A percentile compares a stretch with the other conserved stretches of the same genome.
Conservation (phyloP, 2,888 invertebrate species). For the Macrophya annulata region DNA sequence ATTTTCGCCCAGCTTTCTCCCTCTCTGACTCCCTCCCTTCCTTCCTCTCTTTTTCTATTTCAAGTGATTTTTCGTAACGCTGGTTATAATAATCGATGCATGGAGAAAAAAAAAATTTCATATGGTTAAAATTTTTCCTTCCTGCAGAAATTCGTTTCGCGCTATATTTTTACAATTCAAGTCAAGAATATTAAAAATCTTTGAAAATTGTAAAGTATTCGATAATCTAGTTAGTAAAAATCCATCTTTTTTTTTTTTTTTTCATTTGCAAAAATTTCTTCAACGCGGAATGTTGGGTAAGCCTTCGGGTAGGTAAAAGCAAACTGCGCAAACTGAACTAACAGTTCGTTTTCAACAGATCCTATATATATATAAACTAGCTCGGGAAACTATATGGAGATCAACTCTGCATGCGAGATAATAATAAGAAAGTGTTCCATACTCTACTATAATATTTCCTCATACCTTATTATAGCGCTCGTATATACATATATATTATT, state of each 20-base stretch:
- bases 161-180: not conserved
- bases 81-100: not conserved
- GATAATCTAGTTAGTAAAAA: not conserved
- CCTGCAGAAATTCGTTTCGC: not conserved
- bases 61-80: not conserved
- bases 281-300: constrained; percentile 29
- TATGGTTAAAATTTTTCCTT: not conserved
- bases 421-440: constrained; percentile 40
- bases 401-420: constrained; percentile 27
- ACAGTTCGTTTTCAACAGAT: constrained; percentile 31
- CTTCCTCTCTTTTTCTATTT: not conserved
- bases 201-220: not conserved
- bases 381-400: constrained; percentile 16
- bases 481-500: not conserved
- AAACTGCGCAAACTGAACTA: constrained; percentile 16
- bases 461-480: not conserved
- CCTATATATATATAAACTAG: constrained; percentile 18
- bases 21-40: not conserved
- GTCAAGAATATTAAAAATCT: not conserved
- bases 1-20: not conserved
- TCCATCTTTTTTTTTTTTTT: not conserved
- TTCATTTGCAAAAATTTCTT: constrained; percentile 32
- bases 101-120: not conserved
- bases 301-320: not conserved
- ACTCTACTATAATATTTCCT: constrained; percentile 28